Base-by-base conservation (phyloP, 2,888 invertebrate species). In the Temnothorax rugatulus region DNA sequence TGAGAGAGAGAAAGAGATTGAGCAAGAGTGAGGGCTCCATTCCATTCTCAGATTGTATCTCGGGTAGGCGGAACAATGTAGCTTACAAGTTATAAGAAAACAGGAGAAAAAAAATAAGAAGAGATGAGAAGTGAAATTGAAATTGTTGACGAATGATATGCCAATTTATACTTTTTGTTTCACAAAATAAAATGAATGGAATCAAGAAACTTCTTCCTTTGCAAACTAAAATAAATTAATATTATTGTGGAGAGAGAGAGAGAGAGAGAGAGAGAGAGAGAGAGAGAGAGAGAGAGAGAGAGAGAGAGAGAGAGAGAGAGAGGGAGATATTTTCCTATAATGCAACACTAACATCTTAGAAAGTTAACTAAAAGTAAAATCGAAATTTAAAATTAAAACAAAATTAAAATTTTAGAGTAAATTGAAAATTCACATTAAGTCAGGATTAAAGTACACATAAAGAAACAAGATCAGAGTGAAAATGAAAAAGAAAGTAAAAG, bases 21-120 rank as follows among this genome's bases (percentile, higher is more conserved):
- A 52, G 21, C 13, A 44, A 74, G 61, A 59, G 2, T 29, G 61
- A 63, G 71, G 38, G 25, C 38, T 54, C 54, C n/a, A 54, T 76
- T 63, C 5, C 75, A 38, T 52, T 63, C 47, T 25, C 29, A 18
- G 38, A 75, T 75, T 75, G 38, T 47, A 76, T 76, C 47, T 61
- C 21, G 41, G 13, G 18, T 52, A 29, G 52, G n/a, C 34, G 38
- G 13, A 52, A 77, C 9, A 54, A 50, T 63, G 34, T 41, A 34
- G 8, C 47, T 38, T 74, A 34, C 44, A 29, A 75, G 7, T 61
- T 8, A 21, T 15, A 38, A 75, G 18, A 52, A 18, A n/a, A 8
- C 3, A 3, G 9, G 52, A 50, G 7, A 38, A 34, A 18, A 15
- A 18, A n/a, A 66, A 66, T 13, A 18, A 25, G 15, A 38, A 25